phyloP scores from a whole-genome alignment of 2,888 invertebrate genomes.

The Hydrotaea diabolus region DNA sequence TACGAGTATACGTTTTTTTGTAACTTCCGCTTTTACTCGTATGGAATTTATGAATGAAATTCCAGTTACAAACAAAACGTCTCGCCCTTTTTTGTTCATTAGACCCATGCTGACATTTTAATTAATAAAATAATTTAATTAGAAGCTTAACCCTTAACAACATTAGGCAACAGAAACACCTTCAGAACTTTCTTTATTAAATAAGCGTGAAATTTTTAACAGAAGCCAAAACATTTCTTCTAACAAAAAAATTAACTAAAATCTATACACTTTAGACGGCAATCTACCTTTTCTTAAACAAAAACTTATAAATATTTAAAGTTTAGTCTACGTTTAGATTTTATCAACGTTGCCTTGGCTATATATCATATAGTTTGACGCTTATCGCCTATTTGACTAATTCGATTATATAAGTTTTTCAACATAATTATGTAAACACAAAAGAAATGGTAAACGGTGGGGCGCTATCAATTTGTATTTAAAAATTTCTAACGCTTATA shows the following conservation, averaged over 20 bases:
- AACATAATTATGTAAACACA: background rate
- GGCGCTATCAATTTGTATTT: no score
- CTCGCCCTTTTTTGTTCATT: background rate
- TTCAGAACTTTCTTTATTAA: slow-evolving; percentile 7
- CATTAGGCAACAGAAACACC: background rate
- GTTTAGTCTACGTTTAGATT: no score
- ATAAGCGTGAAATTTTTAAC: slow-evolving; percentile 17
- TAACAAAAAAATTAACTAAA: slow-evolving; percentile 10
- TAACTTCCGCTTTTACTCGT: background rate
- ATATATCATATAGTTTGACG: background rate
- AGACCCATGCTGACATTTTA: slow-evolving; percentile 14
- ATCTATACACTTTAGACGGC: no score
- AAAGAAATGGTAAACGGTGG: no score
- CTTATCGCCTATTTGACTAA: background rate
- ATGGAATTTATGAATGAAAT: slow-evolving; percentile 1
- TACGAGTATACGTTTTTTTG: no score
- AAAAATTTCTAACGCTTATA: background rate
- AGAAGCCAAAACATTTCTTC: background rate
- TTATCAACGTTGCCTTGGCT: background rate
- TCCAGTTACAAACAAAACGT: no score
- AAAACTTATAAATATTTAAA: slow-evolving; percentile 1
- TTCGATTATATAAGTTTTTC: background rate
- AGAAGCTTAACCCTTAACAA: background rate
- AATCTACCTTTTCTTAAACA: background rate
- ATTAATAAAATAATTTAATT: slow-evolving; percentile 25